These are phyloP conservation scores for Schrankia costaestrigalis DNA, from an alignment of 2,888 invertebrate species.

Conservation along the genomic window DNA sequence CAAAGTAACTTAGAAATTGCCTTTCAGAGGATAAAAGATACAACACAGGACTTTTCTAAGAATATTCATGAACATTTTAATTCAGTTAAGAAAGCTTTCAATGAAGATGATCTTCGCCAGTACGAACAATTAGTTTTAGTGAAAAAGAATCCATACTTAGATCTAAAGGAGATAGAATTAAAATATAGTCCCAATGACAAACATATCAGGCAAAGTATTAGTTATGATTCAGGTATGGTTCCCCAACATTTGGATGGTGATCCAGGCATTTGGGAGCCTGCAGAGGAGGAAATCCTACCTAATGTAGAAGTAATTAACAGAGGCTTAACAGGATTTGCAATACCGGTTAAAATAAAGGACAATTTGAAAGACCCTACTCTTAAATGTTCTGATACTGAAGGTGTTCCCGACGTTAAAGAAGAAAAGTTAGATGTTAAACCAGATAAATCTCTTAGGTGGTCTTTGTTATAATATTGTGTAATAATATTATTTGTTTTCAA, in stretches of 20 bases:
- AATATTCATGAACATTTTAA: conserved; percentile 28
- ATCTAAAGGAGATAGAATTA: conserved; percentile 59
- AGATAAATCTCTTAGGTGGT: no score
- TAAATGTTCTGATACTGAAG: no score
- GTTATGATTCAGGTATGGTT: conserved; percentile 30
- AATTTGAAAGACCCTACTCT: background rate
- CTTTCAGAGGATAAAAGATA: conserved; percentile 42
- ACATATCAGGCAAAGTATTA: conserved; percentile 48
- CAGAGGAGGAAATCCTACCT: conserved; percentile 48
- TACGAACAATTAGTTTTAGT: conserved; percentile 68
- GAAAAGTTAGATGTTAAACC: background rate
- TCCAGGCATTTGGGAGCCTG: conserved; percentile 47
- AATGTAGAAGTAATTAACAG: conserved; percentile 67
- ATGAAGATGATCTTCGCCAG: conserved; percentile 53
- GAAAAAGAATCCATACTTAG: conserved; percentile 72
- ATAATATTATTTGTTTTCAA: no score
- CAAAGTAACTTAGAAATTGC: conserved; percentile 38
- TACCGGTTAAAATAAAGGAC: conserved; percentile 46
- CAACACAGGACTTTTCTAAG: conserved; percentile 38
- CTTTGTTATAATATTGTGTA: no score
- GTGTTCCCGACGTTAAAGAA: background rate
- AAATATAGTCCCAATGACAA: conserved; percentile 51
- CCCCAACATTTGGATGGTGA: conserved; percentile 39
- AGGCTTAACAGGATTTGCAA: conserved; percentile 65
- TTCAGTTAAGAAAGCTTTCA: conserved; percentile 38